Percentiles rank a stretch among this genome's conserved stretches.
Evolutionary conservation across 2,797 vertebrate genomes (phyloP).

Genomic region (Gymnopithys bicolor): DNA sequence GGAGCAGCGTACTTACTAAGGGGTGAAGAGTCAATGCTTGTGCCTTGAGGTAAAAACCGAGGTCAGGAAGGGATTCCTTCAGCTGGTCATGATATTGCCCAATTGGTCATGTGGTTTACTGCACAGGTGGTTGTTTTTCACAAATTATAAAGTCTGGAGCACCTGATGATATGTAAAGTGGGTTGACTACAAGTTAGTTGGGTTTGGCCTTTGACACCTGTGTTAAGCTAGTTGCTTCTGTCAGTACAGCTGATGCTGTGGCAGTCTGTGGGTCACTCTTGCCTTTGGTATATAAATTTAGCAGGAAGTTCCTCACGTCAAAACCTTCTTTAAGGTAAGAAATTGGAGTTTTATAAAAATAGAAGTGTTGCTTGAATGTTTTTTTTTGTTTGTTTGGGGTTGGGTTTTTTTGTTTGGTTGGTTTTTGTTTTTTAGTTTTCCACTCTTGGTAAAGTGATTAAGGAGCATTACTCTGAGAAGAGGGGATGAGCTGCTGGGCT

Average conservation of each 20-base stretch:
- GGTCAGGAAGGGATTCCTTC: neutral
- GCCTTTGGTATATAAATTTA: neutral
- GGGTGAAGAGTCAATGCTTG: neutral
- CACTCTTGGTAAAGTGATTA: neutral
- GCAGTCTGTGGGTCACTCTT: rapidly evolving
- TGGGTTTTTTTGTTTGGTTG: no score
- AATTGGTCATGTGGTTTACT: neutral
- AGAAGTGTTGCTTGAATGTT: neutral
- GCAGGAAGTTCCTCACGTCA: neutral
- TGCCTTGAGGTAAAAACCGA: neutral
- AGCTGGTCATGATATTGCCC: neutral
- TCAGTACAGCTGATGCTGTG: neutral
- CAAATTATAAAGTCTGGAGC: neutral
- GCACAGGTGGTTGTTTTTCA: neutral
- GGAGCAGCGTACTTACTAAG: neutral
- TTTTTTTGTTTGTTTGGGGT: neutral
- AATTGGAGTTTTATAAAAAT: neutral
- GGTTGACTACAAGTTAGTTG: neutral
- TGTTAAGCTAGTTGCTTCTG: neutral
- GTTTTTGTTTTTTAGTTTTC: neutral
- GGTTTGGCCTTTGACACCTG: neutral
- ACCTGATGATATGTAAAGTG: neutral
- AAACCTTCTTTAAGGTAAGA: neutral
- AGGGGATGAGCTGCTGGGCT: neutral
- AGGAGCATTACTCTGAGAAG: neutral